Conservation (phyloP, 2,797 vertebrate species). For the Hyperoplus immaculatus region DNA sequence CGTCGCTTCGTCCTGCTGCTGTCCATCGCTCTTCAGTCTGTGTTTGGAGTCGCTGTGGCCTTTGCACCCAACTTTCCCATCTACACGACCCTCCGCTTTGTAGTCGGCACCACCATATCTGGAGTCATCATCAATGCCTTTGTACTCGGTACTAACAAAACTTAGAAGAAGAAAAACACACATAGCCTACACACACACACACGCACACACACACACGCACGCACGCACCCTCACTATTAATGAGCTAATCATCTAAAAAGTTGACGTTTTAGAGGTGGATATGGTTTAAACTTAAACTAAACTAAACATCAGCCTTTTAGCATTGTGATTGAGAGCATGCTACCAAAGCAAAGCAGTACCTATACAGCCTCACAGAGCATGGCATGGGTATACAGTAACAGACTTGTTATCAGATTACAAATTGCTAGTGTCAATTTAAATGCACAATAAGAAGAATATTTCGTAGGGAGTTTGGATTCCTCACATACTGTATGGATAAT, state of each 20-base stretch:
- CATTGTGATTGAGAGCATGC: neutral
- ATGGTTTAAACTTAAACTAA: neutral
- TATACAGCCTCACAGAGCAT: neutral
- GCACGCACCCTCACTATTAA: no score
- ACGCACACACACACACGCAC: conserved; percentile 1
- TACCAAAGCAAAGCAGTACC: neutral
- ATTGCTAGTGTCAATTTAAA: neutral
- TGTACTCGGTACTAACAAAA: conserved; percentile 81
- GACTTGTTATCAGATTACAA: neutral
- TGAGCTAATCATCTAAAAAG: no score
- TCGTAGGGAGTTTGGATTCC: neutral
- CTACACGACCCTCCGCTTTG: conserved; percentile 87
- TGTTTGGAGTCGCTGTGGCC: conserved; percentile 85
- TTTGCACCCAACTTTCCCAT: conserved; percentile 87
- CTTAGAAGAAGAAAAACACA: neutral
- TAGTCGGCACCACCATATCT: conserved; percentile 84
- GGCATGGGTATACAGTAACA: neutral
- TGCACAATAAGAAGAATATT: neutral
- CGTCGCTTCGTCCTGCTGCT: conserved; percentile 84
- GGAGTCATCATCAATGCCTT: conserved; percentile 87
- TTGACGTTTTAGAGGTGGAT: no score
- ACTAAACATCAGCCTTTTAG: neutral
- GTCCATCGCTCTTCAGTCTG: conserved; percentile 83
- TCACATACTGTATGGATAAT: neutral
- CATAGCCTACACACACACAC: no score